Percentiles rank a stretch among this genome's conserved stretches.
Conservation (phyloP, 2,888 invertebrate species). For the Oscheius sp. region DNA sequence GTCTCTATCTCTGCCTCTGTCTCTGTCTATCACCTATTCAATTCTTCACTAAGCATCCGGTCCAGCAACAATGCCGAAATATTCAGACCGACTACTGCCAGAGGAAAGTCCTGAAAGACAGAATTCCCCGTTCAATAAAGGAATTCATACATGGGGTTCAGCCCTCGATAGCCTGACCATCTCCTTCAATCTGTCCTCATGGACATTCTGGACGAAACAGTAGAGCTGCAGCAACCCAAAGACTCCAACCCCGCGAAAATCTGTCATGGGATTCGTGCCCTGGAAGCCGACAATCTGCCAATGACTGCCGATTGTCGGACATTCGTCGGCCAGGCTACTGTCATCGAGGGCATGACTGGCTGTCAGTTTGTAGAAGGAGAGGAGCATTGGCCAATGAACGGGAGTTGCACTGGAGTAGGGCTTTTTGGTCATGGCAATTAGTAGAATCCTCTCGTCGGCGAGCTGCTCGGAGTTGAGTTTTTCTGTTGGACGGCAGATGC, state of each 20-base stretch:
- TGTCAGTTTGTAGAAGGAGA: constrained; percentile 40
- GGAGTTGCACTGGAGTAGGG: constrained; percentile 25
- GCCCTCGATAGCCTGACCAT: constrained; percentile 46
- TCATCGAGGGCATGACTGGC: constrained; percentile 34
- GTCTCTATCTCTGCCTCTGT: neutral
- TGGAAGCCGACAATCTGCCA: constrained; percentile 59
- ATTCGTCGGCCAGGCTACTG: constrained; percentile 29
- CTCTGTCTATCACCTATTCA: constrained; percentile 42
- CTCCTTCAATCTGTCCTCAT: constrained; percentile 37
- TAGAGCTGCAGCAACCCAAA: constrained; percentile 55
- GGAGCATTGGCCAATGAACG: constrained; percentile 51
- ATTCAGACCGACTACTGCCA: constrained; percentile 58
- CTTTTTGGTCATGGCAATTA: constrained; percentile 33
- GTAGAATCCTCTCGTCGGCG: constrained; percentile 30
- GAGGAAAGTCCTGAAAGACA: constrained; percentile 51
- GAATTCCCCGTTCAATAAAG: neutral
- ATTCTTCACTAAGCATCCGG: constrained; percentile 40
- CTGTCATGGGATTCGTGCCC: constrained; percentile 51
- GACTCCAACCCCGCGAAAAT: constrained; percentile 54
- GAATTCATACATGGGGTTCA: constrained; percentile 46
- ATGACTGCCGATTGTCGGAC: constrained; percentile 43
- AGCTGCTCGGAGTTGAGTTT: constrained; percentile 17
- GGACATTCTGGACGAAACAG: constrained; percentile 39
- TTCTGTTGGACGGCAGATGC: constrained; percentile 32
- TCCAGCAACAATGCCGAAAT: constrained; percentile 46